Conservation (phyloP, 2,113 vertebrate genomes). For the Salvator merianae region DNA sequence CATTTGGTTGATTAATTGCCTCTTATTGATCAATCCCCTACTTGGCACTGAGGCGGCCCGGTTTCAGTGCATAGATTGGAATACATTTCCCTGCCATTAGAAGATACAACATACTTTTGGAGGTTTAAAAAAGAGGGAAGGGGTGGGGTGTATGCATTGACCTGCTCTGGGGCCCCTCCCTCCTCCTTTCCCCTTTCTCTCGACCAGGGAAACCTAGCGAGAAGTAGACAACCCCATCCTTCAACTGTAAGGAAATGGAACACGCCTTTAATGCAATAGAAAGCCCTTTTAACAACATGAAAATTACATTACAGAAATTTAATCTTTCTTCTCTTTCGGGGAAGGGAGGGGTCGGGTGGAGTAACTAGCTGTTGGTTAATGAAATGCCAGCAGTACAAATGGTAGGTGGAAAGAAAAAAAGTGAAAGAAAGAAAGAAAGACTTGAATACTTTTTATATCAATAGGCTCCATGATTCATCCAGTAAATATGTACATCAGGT, state of each 20-base stretch:
- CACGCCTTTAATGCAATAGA: slow-evolving; percentile 24
- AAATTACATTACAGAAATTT: slow-evolving; percentile 33
- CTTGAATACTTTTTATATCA: too few relatives aligned
- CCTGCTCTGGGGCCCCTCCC: neutral
- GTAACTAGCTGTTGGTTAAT: neutral
- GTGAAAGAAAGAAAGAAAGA: too few relatives aligned
- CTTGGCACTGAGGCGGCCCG: slow-evolving; percentile 37
- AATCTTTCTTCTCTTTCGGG: slow-evolving; percentile 18
- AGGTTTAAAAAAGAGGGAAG: neutral
- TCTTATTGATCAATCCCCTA: slow-evolving; percentile 55
- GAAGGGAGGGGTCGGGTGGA: neutral
- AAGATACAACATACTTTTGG: slow-evolving; percentile 27
- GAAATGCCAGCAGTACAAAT: slow-evolving; percentile 5
- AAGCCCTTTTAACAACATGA: slow-evolving; percentile 14
- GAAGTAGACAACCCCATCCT: neutral
- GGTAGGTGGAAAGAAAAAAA: neutral
- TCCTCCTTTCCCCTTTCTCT: neutral
- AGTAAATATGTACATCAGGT: too few relatives aligned
- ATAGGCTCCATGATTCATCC: too few relatives aligned
- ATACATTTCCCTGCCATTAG: slow-evolving; percentile 52
- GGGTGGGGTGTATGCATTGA: neutral
- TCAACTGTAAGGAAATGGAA: slow-evolving; percentile 7
- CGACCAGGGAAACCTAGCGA: neutral
- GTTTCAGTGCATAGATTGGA: slow-evolving; percentile 47
- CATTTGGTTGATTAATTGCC: slow-evolving; percentile 62